A percentile compares a stretch with the other conserved stretches of the same genome.
Evolutionary conservation across 2,113 vertebrate genomes (phyloP).

Genomic region (Aix galericulata): DNA sequence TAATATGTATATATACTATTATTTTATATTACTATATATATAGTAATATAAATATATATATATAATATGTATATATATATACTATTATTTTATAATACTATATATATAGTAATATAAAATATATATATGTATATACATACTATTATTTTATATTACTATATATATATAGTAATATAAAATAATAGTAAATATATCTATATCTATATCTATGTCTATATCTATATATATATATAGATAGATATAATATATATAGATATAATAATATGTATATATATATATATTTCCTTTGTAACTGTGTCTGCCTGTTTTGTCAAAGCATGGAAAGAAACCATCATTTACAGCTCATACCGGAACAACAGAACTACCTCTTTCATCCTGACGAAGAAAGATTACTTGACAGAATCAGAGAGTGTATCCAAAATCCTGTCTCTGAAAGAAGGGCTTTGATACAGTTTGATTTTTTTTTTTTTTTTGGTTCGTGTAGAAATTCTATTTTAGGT

Average conservation of each 20-base stretch:
- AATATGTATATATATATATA: not conserved
- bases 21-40: no score
- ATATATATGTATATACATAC: not conserved
- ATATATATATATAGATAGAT: not conserved
- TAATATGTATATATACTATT: no score
- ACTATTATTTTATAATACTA: no score
- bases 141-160: no score
- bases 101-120: not conserved
- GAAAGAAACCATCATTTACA: constrained; percentile 46
- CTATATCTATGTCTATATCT: not conserved
- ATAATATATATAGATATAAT: no score
- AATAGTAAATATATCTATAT: no score
- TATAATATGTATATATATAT: not conserved
- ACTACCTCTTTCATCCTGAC: constrained; percentile 39
- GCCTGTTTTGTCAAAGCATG: constrained; percentile 38
- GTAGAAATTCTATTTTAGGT: constrained; percentile 54
- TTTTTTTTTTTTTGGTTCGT: constrained; percentile 21
- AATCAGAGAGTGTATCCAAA: constrained; percentile 55
- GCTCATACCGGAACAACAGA: constrained; percentile 60
- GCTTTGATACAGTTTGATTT: constrained; percentile 37
- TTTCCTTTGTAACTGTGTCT: constrained; percentile 50
- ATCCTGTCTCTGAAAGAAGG: constrained; percentile 23
- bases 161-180: no score
- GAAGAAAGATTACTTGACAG: constrained; percentile 48
- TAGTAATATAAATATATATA: no score